A percentile compares a stretch with the other conserved stretches of the same genome.
Conservation (phyloP, 2,797 vertebrate genomes). For the Gobionotothen gibberifrons region DNA sequence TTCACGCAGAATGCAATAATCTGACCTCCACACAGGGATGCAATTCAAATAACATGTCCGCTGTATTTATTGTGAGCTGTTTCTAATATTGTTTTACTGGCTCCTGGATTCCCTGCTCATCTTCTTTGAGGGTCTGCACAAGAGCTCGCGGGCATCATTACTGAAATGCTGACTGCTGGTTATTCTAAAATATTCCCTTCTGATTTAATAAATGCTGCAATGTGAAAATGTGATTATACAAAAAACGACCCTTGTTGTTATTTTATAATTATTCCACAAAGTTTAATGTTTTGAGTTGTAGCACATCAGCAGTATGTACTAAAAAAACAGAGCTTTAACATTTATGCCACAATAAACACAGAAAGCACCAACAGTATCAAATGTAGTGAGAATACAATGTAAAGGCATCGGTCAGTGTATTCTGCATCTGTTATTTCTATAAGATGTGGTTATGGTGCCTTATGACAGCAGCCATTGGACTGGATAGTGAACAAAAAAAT, state of each 20-base stretch:
- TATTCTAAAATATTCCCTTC: constrained; percentile 14
- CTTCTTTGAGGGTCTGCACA: constrained; percentile 5
- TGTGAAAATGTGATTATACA: constrained; percentile 2
- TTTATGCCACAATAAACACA: background rate
- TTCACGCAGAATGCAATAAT: constrained; percentile 22
- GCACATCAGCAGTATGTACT: constrained; percentile 10
- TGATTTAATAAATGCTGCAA: constrained; percentile 9
- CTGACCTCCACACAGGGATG: constrained; percentile 15
- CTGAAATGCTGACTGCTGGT: constrained; percentile 45
- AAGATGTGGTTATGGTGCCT: background rate
- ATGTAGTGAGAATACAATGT: too few species aligned
- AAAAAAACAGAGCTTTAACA: background rate
- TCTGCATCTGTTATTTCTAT: constrained; percentile 12
- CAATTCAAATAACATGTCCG: constrained; percentile 16
- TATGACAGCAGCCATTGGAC: background rate
- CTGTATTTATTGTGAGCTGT: constrained; percentile 26
- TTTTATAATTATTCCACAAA: constrained; percentile 24
- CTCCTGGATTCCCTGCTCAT: constrained; percentile 9
- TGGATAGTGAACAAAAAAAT: background rate
- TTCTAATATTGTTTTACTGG: constrained; percentile 28
- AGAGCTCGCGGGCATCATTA: constrained; percentile 37
- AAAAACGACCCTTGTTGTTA: constrained; percentile 7
- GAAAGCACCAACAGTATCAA: background rate
- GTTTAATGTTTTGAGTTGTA: background rate
- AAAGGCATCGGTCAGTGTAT: background rate